Conservation (phyloP, 2,113 vertebrate species). For the Felis chaus region DNA sequence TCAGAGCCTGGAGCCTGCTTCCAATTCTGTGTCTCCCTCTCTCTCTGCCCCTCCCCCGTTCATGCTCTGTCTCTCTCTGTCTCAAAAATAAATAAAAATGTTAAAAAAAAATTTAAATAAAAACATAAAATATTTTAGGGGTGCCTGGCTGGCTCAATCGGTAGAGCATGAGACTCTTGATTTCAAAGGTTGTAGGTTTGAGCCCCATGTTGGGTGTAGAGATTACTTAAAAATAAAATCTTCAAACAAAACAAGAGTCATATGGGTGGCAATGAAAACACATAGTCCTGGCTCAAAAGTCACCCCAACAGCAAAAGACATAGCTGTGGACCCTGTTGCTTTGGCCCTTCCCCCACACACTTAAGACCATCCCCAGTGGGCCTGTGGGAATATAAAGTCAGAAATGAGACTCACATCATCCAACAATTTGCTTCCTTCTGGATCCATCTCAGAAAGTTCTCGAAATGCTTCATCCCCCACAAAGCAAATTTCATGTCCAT, state of each 20-base stretch:
- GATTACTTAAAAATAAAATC: neutral
- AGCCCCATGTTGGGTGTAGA: neutral
- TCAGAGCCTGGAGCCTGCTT: no score
- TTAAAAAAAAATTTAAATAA: neutral
- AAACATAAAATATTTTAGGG: neutral
- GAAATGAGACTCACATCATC: constrained; percentile 87
- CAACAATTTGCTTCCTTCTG: constrained; percentile 88
- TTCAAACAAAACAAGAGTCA: neutral
- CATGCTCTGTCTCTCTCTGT: no score
- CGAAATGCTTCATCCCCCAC: constrained; percentile 96
- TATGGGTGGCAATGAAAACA: neutral
- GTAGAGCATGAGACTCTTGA: neutral
- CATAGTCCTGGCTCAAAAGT: neutral
- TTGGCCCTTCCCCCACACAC: neutral
- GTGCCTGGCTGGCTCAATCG: neutral
- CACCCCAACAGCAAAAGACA: neutral
- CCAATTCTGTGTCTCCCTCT: no score
- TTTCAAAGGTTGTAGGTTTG: neutral
- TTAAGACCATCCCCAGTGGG: neutral
- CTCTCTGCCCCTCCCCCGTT: no score
- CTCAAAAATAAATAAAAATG: no score
- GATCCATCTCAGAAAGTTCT: constrained; percentile 93
- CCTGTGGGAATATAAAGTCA: neutral
- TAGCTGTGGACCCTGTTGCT: neutral
- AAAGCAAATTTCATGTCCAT: constrained; percentile 97